Evolutionary conservation across 2,888 invertebrate genomes (phyloP), one percentile per base, ranked within the genome.

Genomic region (Muscina levida): DNA sequence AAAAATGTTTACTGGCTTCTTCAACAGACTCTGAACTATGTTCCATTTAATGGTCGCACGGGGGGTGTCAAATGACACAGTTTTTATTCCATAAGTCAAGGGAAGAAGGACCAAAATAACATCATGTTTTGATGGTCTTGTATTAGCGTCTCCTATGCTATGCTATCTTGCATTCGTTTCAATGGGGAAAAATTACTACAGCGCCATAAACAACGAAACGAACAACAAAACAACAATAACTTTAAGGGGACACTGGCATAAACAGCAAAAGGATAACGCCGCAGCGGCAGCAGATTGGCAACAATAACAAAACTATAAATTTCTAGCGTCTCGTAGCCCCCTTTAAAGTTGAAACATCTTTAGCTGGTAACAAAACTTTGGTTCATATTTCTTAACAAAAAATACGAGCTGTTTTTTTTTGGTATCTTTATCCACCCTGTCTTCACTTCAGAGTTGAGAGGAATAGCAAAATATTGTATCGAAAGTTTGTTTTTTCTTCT

Each of bases 1-100:
- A 10, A 42, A 24, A 0, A 46, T 24, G 4, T 15, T 24, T 11
- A 44, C 22, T 11, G 13, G 2, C 15, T 10, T n/a, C 22, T 24
- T 22, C 17, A 39, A 13, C 22, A 11, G 37, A 46, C 62, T 46
- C 6, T 5, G 11, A 42, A 19, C 42, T 24, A 42, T 46, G 51
- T 31, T 37, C 2, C 53, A 5, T 56, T 75, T 76, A 76, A 71
- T 76, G 37, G 44, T 31, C 37, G 37, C 70, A 65, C n/a, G 8
- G 71, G 70, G 71, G 56, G 66, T 66, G 56, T 71, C 65, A 57
- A 71, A 39, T 76, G 71, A 76, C 76, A 66, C n/a, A 65, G 68
- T 70, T 67, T 67, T 51, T 13, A 17, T 37, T 44, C 26, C 22
- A 44, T 17, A 11, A 44, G 44, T 13, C 44, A 44, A 8, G 44